These are phyloP conservation scores for Erebia ligea DNA, from an alignment of 2,888 invertebrate species.

Conservation along the genomic window DNA sequence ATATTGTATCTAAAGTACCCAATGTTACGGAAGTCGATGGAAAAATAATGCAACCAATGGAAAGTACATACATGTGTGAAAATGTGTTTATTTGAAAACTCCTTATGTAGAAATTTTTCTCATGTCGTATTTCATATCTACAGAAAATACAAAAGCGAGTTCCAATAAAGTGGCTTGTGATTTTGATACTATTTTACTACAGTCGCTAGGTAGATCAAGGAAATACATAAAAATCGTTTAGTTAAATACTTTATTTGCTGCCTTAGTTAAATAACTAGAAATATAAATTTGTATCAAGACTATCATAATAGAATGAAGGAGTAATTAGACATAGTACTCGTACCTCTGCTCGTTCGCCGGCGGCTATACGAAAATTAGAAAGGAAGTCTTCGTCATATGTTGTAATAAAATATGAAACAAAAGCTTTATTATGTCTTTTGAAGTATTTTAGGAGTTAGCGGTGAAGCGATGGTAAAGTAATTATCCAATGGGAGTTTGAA, in stretches of 20 bases:
- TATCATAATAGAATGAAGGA: background rate
- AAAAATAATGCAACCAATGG: background rate
- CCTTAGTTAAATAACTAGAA: too few species aligned
- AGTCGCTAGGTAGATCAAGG: too few species aligned
- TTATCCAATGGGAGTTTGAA: conserved; percentile 13
- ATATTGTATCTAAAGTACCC: background rate
- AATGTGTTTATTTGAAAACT: background rate
- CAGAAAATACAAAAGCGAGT: too few species aligned
- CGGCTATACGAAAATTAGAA: conserved; percentile 36
- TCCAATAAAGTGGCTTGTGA: too few species aligned
- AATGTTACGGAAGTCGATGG: background rate
- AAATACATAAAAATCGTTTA: too few species aligned
- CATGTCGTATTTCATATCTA: too few species aligned
- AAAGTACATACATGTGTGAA: background rate
- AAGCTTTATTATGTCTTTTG: conserved; percentile 37
- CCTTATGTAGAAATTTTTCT: background rate
- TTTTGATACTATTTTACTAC: too few species aligned
- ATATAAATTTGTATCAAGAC: background rate
- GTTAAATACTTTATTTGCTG: too few species aligned
- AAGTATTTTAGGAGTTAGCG: conserved; percentile 28
- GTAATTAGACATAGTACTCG: conserved; percentile 16
- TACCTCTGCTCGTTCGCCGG: conserved; percentile 25
- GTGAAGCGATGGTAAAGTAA: conserved; percentile 10
- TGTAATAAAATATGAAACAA: conserved; percentile 37
- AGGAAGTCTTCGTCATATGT: conserved; percentile 29